phyloP scores from a whole-genome alignment of 1,140 invertebrate species.

The Caenorhabditis remanei region DNA sequence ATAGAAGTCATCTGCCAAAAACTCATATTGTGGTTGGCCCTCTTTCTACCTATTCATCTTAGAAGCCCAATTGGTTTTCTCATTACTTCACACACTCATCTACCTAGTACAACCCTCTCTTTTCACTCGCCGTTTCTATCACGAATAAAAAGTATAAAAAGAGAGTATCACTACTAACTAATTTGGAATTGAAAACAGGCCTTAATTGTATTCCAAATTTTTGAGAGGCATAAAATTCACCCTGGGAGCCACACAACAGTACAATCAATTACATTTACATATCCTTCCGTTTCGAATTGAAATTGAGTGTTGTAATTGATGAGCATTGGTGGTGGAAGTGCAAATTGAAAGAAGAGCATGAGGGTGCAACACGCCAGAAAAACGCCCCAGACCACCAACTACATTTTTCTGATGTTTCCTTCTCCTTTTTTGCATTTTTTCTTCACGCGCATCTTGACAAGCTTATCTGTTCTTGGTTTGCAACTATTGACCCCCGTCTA shows the following conservation, averaged over 20 bases:
- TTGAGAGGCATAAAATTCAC: not conserved
- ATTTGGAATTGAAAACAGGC: not conserved
- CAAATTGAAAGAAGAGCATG: slow-evolving; percentile 19
- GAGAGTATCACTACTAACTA: not conserved
- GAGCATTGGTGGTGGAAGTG: slow-evolving; percentile 12
- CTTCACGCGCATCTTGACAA: slow-evolving; percentile 51
- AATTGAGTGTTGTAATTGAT: slow-evolving; percentile 40
- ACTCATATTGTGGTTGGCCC: slow-evolving; percentile 43
- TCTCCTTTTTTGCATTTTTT: slow-evolving; percentile 42
- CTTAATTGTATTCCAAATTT: not conserved
- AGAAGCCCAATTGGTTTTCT: slow-evolving; percentile 47
- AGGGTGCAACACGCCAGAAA: slow-evolving; percentile 32
- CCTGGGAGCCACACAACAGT: not conserved
- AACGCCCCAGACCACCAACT: slow-evolving; percentile 23
- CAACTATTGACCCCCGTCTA: slow-evolving; percentile 40
- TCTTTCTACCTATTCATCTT: slow-evolving; percentile 47
- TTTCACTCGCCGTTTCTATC: not conserved
- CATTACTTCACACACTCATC: slow-evolving; percentile 50
- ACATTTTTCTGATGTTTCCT: slow-evolving; percentile 25
- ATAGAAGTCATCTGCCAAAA: slow-evolving; percentile 54
- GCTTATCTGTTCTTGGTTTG: slow-evolving; percentile 51
- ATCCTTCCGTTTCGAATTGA: slow-evolving; percentile 5
- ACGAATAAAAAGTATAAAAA: not conserved
- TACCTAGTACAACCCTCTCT: slow-evolving; percentile 15
- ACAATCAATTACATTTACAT: slow-evolving; percentile 38